Conservation (phyloP, 2,113 vertebrate genomes). For the Neolamprologus sp. region DNA sequence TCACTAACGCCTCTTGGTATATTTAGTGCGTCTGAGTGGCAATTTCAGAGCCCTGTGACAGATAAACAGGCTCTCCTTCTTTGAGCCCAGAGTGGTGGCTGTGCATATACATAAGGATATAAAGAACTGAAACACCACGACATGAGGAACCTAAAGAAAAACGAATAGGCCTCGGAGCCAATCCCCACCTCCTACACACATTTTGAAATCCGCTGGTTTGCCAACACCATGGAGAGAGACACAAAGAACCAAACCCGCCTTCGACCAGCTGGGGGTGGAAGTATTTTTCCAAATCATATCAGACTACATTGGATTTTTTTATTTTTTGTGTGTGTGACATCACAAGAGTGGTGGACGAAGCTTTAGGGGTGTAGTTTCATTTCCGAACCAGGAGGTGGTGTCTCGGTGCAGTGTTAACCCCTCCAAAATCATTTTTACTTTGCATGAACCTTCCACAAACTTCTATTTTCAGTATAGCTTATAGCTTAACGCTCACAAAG, state of each 20-base stretch:
- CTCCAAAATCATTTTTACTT: neutral
- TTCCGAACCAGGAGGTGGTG: neutral
- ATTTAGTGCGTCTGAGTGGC: slow-evolving; percentile 1
- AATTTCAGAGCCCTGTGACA: neutral
- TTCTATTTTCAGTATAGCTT: neutral
- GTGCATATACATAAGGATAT: neutral
- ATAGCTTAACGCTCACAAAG: neutral
- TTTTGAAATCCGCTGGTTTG: neutral
- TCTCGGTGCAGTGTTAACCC: neutral
- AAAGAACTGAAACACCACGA: neutral
- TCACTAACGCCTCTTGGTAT: neutral
- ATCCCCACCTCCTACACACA: neutral
- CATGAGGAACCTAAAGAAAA: neutral
- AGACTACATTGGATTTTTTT: neutral
- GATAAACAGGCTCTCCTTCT: neutral
- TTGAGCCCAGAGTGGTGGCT: neutral
- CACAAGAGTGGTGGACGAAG: neutral
- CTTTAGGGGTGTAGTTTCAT: neutral
- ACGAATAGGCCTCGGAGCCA: neutral
- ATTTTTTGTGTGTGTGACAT: neutral
- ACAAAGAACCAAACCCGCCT: neutral
- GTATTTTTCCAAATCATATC: neutral
- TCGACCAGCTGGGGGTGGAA: neutral
- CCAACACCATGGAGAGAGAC: neutral
- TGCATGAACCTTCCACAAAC: neutral